Conservation (phyloP, 2,113 vertebrate species). For the Pardalotus punctatus region DNA sequence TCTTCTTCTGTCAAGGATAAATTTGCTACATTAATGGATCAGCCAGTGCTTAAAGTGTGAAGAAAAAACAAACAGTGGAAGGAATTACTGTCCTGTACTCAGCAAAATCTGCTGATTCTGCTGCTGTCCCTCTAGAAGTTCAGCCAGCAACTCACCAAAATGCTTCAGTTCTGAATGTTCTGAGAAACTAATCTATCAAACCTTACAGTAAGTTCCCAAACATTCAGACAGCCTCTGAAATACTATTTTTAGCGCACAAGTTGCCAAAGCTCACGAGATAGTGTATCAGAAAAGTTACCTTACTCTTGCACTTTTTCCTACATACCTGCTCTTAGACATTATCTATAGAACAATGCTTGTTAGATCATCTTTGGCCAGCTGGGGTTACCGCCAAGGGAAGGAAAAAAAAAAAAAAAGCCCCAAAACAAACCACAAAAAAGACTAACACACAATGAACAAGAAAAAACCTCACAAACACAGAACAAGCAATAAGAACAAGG, state of each 20-base stretch:
- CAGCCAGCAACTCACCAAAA: neutral
- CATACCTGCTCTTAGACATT: neutral
- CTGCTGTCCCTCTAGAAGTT: neutral
- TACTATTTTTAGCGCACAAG: neutral
- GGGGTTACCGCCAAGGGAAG: neutral
- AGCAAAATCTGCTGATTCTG: neutral
- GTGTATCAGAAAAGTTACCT: neutral
- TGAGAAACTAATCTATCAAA: neutral
- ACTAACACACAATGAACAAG: neutral
- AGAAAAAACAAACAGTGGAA: neutral
- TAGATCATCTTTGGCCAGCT: neutral
- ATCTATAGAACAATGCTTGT: neutral
- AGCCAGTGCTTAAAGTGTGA: neutral
- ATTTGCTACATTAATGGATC: neutral
- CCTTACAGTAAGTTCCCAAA: neutral
- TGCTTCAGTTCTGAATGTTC: neutral
- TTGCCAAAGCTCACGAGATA: neutral
- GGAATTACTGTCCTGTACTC: neutral
- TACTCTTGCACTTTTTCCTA: neutral
- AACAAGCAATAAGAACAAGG: neutral
- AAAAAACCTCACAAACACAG: neutral
- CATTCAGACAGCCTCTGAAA: neutral
- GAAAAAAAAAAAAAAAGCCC: neutral
- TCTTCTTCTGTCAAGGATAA: neutral
- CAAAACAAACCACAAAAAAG: neutral